Base-by-base conservation (phyloP, 2,113 vertebrate genomes). In the Cacatua alba region DNA sequence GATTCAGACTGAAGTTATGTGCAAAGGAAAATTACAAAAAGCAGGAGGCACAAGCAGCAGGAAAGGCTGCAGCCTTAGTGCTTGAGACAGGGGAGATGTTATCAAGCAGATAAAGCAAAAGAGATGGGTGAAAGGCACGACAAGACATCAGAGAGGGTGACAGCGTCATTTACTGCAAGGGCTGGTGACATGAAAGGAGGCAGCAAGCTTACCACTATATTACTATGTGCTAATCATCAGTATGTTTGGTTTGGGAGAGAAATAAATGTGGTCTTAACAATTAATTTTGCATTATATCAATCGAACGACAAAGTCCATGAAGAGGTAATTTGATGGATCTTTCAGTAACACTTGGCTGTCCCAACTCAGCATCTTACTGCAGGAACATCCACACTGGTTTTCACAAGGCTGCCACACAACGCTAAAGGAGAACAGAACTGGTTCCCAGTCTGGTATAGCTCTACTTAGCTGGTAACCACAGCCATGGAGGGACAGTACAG, bases 41-140 rank as follows among this genome's bases (percentile, higher is more conserved):
- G 55, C 55, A 70, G 49, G 74, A 88, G 68, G n/a, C 48, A 65
- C 39, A 69, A 37, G 0, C 9, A 65, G 81, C 80, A 94, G 57
- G 72, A 84, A 86, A 67, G 48, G 86, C 91, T 92, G 69, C 69
- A 76, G 93, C 77, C 86, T 60, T 48, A 92, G 86, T 84, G 81
- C 80, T 55, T 48, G 4, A 53, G 62, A 82, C 74, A 92, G 89
- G 81, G 68, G 83, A 97, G 86, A 82, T 64, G 57, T 43, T 95
- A 60, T 44, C 0, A 0, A 71, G 77, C 48, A 87, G 72, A 85
- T 23, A 78, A 81, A 90, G 79, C 63, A 49, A 10, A 43, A 57
- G 76, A 41, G 68, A 44, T 23, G 55, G 68, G 86, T 48, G 82
- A 82, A 63, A 86, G 72, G 86, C 55, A 71, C 13, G 5, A 39